phyloP scores from a whole-genome alignment of 2,113 vertebrate genomes.

The Sardina pilchardus region DNA sequence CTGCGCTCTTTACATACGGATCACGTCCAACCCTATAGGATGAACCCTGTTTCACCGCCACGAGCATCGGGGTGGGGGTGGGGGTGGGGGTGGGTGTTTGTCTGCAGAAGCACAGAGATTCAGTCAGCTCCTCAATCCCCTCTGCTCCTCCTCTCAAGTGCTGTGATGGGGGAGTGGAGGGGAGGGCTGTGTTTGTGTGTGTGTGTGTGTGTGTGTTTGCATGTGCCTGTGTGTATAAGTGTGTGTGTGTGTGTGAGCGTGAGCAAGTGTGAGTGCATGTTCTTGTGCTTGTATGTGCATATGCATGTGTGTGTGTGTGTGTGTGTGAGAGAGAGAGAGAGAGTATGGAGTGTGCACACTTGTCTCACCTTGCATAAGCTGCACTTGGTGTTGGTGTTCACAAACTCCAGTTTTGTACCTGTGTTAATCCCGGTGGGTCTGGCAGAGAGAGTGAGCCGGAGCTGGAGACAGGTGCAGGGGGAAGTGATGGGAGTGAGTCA shows the following conservation, averaged over 20 bases:
- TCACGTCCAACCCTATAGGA: neutral
- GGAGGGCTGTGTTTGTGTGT: neutral
- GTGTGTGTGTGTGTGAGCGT: constrained; percentile 32
- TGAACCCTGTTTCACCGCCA: neutral
- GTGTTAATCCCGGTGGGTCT: neutral
- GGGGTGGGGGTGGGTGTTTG: neutral
- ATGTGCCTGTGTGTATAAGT: constrained; percentile 22
- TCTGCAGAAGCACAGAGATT: neutral
- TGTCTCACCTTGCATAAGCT: neutral
- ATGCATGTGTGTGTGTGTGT: neutral
- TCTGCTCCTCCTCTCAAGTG: neutral
- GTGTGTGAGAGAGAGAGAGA: neutral
- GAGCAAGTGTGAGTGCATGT: constrained; percentile 1
- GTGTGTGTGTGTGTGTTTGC: constrained; percentile 24
- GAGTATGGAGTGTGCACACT: neutral
- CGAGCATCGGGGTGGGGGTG: neutral
- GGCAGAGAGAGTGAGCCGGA: neutral
- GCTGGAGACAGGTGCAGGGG: neutral
- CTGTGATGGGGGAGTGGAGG: constrained; percentile 3
- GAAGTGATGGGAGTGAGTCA: neutral
- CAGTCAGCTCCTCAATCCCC: neutral
- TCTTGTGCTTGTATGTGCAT: neutral
- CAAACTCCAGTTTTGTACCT: neutral
- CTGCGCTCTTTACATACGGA: constrained; percentile 5
- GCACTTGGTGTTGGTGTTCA: neutral